These are phyloP conservation scores for Sceloporus undulatus DNA, from an alignment of 2,113 vertebrate genomes.

Conservation along the genomic window DNA sequence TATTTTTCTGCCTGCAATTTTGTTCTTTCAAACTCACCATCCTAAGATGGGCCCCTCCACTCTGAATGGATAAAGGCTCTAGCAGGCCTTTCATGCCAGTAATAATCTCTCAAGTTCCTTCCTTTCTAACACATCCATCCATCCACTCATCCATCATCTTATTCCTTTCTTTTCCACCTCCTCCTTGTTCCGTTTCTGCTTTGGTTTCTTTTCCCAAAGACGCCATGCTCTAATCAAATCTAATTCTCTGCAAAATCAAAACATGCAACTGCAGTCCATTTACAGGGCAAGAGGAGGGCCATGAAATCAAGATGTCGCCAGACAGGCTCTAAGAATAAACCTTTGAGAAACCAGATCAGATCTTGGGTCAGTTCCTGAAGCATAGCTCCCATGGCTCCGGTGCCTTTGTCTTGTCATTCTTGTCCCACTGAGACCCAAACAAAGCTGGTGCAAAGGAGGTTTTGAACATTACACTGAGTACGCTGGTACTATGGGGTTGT, in stretches of 20 bases:
- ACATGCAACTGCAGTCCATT: neutral
- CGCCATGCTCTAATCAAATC: neutral
- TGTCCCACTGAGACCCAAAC: neutral
- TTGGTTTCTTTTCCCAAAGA: constrained; percentile 2
- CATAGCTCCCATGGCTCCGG: neutral
- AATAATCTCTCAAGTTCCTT: too few species aligned
- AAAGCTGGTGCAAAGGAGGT: too few species aligned
- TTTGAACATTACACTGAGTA: too few species aligned
- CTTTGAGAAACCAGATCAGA: neutral
- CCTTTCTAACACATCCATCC: too few species aligned
- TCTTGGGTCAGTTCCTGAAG: neutral
- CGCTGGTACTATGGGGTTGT: too few species aligned
- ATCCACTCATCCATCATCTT: too few species aligned
- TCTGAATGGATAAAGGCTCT: too few species aligned
- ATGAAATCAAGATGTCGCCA: neutral
- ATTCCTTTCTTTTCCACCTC: too few species aligned
- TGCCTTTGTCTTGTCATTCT: neutral
- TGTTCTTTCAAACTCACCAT: too few species aligned
- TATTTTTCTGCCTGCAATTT: too few species aligned
- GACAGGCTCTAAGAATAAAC: neutral
- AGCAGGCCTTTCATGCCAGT: too few species aligned
- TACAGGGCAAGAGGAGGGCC: neutral
- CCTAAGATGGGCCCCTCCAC: too few species aligned
- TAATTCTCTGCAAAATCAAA: neutral
- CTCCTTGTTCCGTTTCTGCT: neutral